Evolutionary conservation across 2,113 vertebrate genomes (phyloP), one percentile per base, ranked within the genome.

Genomic region (Sylvia atricapilla): DNA sequence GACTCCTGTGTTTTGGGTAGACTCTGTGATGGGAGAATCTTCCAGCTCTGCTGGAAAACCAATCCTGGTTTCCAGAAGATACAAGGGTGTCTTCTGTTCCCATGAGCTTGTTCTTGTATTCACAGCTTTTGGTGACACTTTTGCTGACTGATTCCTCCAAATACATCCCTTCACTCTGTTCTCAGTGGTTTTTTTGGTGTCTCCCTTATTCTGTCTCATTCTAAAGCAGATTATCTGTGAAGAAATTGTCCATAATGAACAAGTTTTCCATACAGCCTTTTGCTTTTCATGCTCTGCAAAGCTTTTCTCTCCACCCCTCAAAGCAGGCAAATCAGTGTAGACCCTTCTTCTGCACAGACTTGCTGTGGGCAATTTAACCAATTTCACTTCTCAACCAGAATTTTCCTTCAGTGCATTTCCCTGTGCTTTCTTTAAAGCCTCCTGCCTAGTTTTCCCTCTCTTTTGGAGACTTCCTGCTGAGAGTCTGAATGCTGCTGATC

Each of bases 401-500:
- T 84, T 96, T 95, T 53, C 85, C 69, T 91, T 76, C 93, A 85
- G 81, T 81, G 20, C 13, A 8, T 92, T 93, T 91, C 46, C 86
- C 78, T 78, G 66, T 81, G 78, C 80, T 90, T 87, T 58, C 74
- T 92, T 82, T 33, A 78, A 87, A 84, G 87, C 67, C 77, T 72
- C 76, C 90, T 84, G 52, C 93, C 41, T 85, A 15, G 39, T 46
- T 93, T 92, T 53, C 11, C 37, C 56, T 95, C 88, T 85, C 83
- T 89, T 92, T 84, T 87, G 89, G 87, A 91, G 80, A 59, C 50
- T 75, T 87, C 83, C 94, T 94, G 88, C 88, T 8, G 35, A 49
- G 92, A 94, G 31, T 44, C 64, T 95, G 83, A 96, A 94, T 96
- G 76, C 78, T 94, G 49, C 84, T 94, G 94, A 87, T 96, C 87